These are phyloP conservation scores for Drosophila orosa DNA, from an alignment of 1,140 invertebrate species.

Conservation along the genomic window DNA sequence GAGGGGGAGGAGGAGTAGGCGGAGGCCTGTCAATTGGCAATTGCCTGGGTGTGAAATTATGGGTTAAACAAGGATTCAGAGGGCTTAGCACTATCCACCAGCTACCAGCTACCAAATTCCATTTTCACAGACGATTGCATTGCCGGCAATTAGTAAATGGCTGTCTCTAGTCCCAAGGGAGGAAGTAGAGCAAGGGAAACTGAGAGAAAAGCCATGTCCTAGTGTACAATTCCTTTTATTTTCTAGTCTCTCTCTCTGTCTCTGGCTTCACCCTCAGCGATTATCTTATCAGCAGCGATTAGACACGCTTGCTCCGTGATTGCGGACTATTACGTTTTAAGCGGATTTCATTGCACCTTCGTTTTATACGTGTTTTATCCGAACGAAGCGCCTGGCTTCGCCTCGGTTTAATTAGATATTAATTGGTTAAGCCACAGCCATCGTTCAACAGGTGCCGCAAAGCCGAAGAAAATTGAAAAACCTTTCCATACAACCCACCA, in stretches of 20 bases:
- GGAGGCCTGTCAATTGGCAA: slow-evolving; percentile 53
- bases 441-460: slow-evolving; percentile 63
- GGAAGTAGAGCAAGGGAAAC: background rate
- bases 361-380: slow-evolving; percentile 14
- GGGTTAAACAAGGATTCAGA: slow-evolving; percentile 17
- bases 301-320: slow-evolving; percentile 49
- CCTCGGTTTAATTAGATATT: slow-evolving; percentile 38
- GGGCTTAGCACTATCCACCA: background rate
- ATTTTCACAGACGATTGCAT: slow-evolving; percentile 45
- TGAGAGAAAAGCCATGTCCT: background rate
- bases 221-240: background rate
- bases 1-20: slow-evolving; percentile 5
- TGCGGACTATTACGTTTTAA: slow-evolving; percentile 42
- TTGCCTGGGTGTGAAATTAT: slow-evolving; percentile 73
- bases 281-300: slow-evolving; percentile 71
- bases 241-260: background rate
- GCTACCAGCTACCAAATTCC: slow-evolving; percentile 17
- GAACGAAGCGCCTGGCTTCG: background rate
- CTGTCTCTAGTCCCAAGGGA: background rate
- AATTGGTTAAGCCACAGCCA: slow-evolving; percentile 36
- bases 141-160: slow-evolving; percentile 45
- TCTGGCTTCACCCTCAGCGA: slow-evolving; percentile 32
- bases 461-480: slow-evolving; percentile 61
- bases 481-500: background rate
- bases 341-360: slow-evolving; percentile 59